Percentiles rank a stretch among this genome's conserved stretches.
These are phyloP conservation scores for Tokudaia tokunoshimensis DNA, from an alignment of 2,797 vertebrate species.

Conservation along the genomic window DNA sequence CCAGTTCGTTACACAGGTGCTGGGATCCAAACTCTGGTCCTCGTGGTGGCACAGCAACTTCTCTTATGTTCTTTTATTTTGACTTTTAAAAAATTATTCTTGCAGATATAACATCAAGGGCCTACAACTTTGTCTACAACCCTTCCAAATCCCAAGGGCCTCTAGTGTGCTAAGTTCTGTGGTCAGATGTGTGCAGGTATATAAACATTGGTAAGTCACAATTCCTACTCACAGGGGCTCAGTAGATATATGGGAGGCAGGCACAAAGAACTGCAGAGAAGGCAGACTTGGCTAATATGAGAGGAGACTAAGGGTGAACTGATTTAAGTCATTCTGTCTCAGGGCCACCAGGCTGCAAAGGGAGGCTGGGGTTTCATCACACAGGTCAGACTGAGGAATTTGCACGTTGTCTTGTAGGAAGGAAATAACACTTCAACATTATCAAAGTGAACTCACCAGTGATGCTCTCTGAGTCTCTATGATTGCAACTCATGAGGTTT, in stretches of 20 bases:
- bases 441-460: slow-evolving; percentile 89
- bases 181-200: background rate
- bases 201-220: background rate
- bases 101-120: background rate
- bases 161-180: background rate
- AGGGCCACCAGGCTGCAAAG: background rate
- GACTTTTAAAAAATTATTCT: background rate
- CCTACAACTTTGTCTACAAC: background rate
- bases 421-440: background rate
- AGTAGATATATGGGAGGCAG: background rate
- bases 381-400: background rate
- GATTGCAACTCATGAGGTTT: slow-evolving; percentile 93
- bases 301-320: background rate
- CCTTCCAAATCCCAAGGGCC: background rate
- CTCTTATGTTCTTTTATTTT: background rate
- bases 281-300: background rate
- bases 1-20: background rate
- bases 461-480: slow-evolving; percentile 91
- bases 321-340: slow-evolving; percentile 9
- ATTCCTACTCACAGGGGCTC: background rate
- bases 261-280: background rate
- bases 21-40: background rate
- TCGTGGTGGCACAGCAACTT: background rate
- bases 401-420: background rate
- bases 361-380: background rate